phyloP scores from a whole-genome alignment of 2,797 vertebrate species.

The Leptatherina wallacei region DNA sequence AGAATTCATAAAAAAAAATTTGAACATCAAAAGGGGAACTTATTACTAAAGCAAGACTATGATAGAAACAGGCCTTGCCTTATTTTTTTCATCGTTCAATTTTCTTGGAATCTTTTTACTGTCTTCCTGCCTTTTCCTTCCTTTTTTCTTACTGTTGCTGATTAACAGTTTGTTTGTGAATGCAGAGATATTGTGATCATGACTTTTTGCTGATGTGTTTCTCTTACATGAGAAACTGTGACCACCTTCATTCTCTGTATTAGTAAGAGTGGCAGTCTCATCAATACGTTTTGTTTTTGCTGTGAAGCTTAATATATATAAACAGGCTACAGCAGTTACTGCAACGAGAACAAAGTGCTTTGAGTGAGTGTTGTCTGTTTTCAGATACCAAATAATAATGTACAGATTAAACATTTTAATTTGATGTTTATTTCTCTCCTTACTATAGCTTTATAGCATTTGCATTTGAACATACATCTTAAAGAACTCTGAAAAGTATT shows the following conservation, averaged over 20 bases:
- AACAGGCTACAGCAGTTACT: conserved; percentile 42
- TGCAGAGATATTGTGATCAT: conserved; percentile 32
- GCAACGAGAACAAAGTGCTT: conserved; percentile 35
- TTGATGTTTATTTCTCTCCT: too few species aligned
- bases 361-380: conserved; percentile 17
- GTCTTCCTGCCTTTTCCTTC: background rate
- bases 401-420: background rate
- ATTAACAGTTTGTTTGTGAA: conserved; percentile 24
- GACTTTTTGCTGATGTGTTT: conserved; percentile 9
- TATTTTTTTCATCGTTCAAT: background rate
- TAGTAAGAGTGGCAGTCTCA: conserved; percentile 75
- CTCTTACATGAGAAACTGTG: conserved; percentile 29
- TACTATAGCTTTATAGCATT: too few species aligned
- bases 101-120: conserved; percentile 9
- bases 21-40: too few species aligned
- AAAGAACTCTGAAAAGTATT: background rate
- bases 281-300: conserved; percentile 67
- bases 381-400: conserved; percentile 29
- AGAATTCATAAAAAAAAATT: too few species aligned
- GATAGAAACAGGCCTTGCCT: too few species aligned
- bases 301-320: conserved; percentile 58
- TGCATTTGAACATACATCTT: too few species aligned
- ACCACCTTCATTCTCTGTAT: conserved; percentile 45
- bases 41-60: too few species aligned
- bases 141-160: conserved; percentile 28